Evolutionary conservation across 2,797 vertebrate species (phyloP), one percentile per base, ranked within the genome.

Genomic region (Nannoperca obscura): DNA sequence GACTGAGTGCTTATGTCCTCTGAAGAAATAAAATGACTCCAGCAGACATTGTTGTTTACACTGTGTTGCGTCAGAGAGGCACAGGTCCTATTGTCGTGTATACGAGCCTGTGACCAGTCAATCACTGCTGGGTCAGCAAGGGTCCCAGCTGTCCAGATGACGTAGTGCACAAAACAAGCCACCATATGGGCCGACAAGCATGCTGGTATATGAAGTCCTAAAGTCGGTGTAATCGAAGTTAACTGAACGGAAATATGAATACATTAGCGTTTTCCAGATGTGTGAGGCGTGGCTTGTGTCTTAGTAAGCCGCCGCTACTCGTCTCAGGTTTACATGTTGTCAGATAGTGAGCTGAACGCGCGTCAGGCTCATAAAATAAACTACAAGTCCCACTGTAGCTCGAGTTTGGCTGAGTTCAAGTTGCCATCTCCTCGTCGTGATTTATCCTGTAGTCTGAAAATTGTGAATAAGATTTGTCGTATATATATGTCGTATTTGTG

Each of bases 361-460:
- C 11, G 10, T 13, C 7, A 24, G 22, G 47, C 0, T 57, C 22
- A 4, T 0, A 1, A 5, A 24, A 30, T 4, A 79, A 87, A 95
- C 94, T 95, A 93, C 93, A 95, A 85, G 1, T 93, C 93, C 94
- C 95, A 84, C 12, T 20, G 42, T 59, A 44, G 73, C 72, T 58
- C 5, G 64, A 19, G 17, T 38, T 62, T 17, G 76, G 86, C 4
- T 61, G 78, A 81, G 0, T 93, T 90, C 74, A 67, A 0, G 19
- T n/a, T 36, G 0, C 1, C 6, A 32, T 22, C 40, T 7, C 3
- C 1, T 1, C 12, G 14, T 62, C 10, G 12, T 1, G 0, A 11
- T 36, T 60, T n/a, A 14, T 0, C 0, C 0, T 0, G 0, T 0
- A 3, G 0, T 2, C 20, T 1, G 0, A 32, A 32, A 22, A 1